Conservation (phyloP, 2,113 vertebrate species). For the Rhipidura dahli region DNA sequence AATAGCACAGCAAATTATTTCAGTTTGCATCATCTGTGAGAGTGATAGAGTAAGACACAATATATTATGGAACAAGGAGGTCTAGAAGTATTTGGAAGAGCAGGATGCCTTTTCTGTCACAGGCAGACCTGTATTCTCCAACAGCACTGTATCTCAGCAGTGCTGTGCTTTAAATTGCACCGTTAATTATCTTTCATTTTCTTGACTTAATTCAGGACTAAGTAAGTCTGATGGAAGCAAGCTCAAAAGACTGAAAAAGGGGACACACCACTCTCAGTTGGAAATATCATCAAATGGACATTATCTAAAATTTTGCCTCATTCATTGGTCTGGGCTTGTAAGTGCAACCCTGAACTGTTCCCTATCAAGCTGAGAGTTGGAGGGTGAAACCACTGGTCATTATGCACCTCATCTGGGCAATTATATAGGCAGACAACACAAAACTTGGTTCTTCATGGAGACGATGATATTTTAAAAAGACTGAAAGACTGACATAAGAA, state of each 20-base stretch:
- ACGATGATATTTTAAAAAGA: not conserved
- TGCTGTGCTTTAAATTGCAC: not conserved
- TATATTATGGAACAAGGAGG: not conserved
- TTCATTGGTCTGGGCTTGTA: not conserved
- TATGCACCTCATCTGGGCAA: not conserved
- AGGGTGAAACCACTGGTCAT: not conserved
- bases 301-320: not conserved
- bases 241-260: not conserved
- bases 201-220: not conserved
- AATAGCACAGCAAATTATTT: not conserved
- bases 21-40: not conserved
- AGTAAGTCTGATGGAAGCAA: not conserved
- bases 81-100: not conserved
- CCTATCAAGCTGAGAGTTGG: not conserved
- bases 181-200: not conserved
- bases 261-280: not conserved
- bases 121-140: not conserved
- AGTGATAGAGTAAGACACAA: not conserved
- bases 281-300: accelerated
- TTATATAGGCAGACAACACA: not conserved
- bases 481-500: not conserved
- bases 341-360: not conserved
- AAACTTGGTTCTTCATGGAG: not conserved
- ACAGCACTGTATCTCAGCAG: not conserved
- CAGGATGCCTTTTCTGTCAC: not conserved